These are phyloP conservation scores for Tragelaphus scriptus DNA, from an alignment of 2,113 vertebrate genomes.

Conservation along the genomic window DNA sequence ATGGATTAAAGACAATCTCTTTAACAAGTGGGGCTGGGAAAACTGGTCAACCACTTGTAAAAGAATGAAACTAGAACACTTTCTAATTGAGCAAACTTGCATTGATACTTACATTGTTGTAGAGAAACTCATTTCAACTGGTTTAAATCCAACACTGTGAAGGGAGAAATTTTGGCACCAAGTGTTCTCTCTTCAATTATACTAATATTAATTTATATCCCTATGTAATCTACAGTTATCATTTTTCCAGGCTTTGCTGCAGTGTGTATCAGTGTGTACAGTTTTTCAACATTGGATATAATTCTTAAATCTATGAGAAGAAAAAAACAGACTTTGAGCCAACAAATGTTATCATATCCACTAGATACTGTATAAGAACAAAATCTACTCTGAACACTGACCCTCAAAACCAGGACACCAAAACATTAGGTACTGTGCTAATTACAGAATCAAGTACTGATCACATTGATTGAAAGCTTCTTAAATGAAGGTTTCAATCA, in stretches of 20 bases:
- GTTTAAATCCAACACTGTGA: constrained; percentile 76
- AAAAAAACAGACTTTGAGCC: constrained; percentile 67
- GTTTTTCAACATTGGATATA: constrained; percentile 55
- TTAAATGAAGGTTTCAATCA: background rate
- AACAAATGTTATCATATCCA: constrained; percentile 60
- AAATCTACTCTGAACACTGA: constrained; percentile 70
- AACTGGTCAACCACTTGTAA: no score
- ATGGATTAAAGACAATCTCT: no score
- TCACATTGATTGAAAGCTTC: constrained; percentile 53
- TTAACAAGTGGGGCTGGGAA: no score
- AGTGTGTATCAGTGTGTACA: constrained; percentile 11
- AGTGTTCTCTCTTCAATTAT: background rate
- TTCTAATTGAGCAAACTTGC: constrained; percentile 71
- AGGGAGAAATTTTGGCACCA: background rate
- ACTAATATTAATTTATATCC: background rate
- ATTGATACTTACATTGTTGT: constrained; percentile 77
- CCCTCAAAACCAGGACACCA: constrained; percentile 69
- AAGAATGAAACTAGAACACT: no score
- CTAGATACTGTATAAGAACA: constrained; percentile 53
- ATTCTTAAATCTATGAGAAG: constrained; percentile 44
- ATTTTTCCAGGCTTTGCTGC: constrained; percentile 16
- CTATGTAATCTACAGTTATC: background rate
- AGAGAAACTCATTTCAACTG: constrained; percentile 73
- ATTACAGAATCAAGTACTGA: constrained; percentile 63
- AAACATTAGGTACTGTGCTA: constrained; percentile 58